These are phyloP conservation scores for Palythoa heliodiscus DNA, from an alignment of 92 coral and sea anemone species.

Conservation along the genomic window DNA sequence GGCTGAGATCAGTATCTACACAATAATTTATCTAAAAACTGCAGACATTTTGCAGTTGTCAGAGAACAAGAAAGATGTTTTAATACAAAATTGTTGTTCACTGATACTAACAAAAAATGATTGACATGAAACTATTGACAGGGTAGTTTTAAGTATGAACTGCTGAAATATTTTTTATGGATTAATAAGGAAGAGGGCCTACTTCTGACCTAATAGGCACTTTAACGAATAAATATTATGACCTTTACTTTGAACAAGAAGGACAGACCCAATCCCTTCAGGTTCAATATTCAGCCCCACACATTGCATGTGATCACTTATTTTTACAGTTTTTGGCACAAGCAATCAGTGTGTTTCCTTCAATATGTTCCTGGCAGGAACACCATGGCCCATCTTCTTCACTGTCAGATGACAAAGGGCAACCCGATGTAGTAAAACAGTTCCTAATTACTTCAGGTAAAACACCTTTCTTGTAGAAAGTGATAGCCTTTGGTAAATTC, in stretches of 20 bases:
- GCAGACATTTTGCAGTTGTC: too few relatives aligned
- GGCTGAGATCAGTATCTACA: too few relatives aligned
- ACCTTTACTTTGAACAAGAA: background rate
- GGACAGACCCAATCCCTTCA: conserved; percentile 27
- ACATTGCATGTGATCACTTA: conserved; percentile 57
- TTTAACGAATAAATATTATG: background rate
- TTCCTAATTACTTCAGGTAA: conserved; percentile 54
- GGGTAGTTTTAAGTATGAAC: background rate
- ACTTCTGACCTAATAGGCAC: background rate
- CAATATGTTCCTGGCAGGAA: conserved; percentile 52
- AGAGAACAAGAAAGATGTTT: too few relatives aligned
- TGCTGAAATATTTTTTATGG: background rate
- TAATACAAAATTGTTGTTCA: too few relatives aligned
- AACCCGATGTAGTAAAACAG: conserved; percentile 31
- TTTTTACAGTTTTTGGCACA: conserved; percentile 54
- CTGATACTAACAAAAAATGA: too few relatives aligned
- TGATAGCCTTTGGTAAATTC: conserved; percentile 31
- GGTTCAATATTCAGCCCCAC: conserved; percentile 35
- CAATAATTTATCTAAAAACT: too few relatives aligned
- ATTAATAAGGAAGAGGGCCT: background rate
- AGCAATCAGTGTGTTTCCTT: conserved; percentile 47
- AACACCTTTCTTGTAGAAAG: conserved; percentile 37
- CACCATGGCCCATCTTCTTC: conserved; percentile 56
- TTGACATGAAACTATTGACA: too few relatives aligned
- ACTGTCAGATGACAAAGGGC: background rate